Evolutionary conservation across 2,113 vertebrate species (phyloP), one percentile per base, ranked within the genome.

Genomic region (Odocoileus hemionus): DNA sequence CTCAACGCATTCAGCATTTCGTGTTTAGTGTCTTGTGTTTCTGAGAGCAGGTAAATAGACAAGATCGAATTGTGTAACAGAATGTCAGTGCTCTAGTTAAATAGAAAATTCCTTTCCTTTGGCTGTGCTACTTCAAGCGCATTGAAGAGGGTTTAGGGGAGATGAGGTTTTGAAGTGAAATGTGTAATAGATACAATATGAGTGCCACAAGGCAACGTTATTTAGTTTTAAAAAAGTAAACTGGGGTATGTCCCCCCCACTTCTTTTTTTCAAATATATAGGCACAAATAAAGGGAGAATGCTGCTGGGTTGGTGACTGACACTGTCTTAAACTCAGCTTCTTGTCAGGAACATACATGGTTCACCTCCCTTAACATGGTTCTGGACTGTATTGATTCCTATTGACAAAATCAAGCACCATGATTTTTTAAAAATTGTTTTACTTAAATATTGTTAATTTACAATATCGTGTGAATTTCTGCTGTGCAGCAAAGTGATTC

Each of bases 61-160:
- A 99, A 98, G 98, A 99, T 99, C 96, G 98, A 99, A 98, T 99
- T 99, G 99, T 99, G 98, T 99, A 98, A 98, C 98, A 99, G 99
- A 99, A 99, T 99, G 98, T 99, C 99, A 99, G 98, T 55, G 98
- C 99, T 99, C 98, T 99, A 98, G 98, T 99, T 99, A 99, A 99
- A 99, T 99, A 99, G 99, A 99, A 99, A 99, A 99, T 99, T 99
- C 98, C 98, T 99, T 99, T 99, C 98, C 98, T 99, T 99, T 98
- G 98, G 98, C 98, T 98, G 98, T 98, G 98, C 99, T 99, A 98
- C 99, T 99, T 99, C 98, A 99, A 98, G 98, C 98, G 74, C 98
- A 94, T 97, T 99, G 99, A 99, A 99, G 99, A 99, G 99, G 98
- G 98, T 99, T 99, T 98, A 98, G 98, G 98, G 98, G 98, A 99